Base-by-base conservation (phyloP, 2,797 vertebrate genomes). In the Platalea minor region DNA sequence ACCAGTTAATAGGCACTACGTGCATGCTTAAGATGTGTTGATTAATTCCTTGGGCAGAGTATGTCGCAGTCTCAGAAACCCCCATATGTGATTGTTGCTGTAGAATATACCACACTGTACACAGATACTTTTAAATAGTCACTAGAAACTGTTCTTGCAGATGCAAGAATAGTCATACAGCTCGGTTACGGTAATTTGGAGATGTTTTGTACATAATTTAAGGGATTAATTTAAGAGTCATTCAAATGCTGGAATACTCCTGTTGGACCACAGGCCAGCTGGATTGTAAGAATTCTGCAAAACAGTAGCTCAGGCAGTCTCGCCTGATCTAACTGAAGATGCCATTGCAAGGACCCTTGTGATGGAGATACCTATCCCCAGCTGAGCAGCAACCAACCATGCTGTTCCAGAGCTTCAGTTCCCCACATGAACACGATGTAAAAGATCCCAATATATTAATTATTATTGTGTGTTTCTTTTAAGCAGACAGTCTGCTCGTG, bases 391-490 rank as follows among this genome's bases (percentile, higher is more conserved):
- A 28, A 24, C 59, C 6, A 11, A 3, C 16, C 14, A 5, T 54
- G 7, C 82, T 89, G 24, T 77, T 85, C 57, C 28, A 45, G 33
- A 61, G 41, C 46, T 83, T 28, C 39, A 37, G 0, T 60, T 89
- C 54, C 25, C 11, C 4, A 12, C 1, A 3, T 17, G 35, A 69
- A 74, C 4, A 11, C 11, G 2, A 0, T 10, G 59, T 24, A 39
- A 13, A 56, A 65, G 39, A n/a, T 28, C 28, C 48, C 43, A 25
- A 0, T 12, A 21, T 39, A 41, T 48, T 48, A 11, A 53, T 57
- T 43, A 7, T 15, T 46, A 6, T 2, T 4, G 28, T 26, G 15
- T 50, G 9, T 48, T 84, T 56, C 31, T 63, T 88, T 24, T 3
- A 88, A 68, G 48, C 28, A 80, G 67, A 4, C 45, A 13, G 28